Conservation (phyloP, 2,888 invertebrate genomes). For the Archips crataeganus region DNA sequence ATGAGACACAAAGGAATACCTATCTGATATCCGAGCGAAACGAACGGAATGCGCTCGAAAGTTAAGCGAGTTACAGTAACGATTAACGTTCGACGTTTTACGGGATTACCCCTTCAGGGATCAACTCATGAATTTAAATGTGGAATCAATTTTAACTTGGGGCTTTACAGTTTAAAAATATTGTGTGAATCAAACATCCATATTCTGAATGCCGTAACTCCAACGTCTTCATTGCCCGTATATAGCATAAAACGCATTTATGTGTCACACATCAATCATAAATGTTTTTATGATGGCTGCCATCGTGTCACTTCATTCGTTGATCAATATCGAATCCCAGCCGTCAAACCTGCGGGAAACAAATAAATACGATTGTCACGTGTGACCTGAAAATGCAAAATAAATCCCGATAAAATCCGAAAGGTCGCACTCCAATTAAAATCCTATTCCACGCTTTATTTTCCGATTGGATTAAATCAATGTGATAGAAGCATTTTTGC, state of each 20-base stretch:
- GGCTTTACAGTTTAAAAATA: not conserved
- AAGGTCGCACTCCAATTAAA: constrained; percentile 12
- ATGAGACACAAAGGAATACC: constrained; percentile 14
- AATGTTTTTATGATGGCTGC: constrained; percentile 35
- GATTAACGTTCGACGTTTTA: constrained; percentile 38
- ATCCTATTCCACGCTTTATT: constrained; percentile 11
- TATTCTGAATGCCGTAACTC: constrained; percentile 2
- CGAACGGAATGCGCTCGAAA: constrained; percentile 32
- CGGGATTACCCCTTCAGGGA: constrained; percentile 34
- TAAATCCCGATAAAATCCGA: constrained; percentile 16
- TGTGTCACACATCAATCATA: constrained; percentile 34
- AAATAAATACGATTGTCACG: constrained; percentile 28
- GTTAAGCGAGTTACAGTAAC: constrained; percentile 34
- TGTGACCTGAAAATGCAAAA: constrained; percentile 20
- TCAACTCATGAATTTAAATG: constrained; percentile 37
- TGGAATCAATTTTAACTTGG: constrained; percentile 23
- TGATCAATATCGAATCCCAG: constrained; percentile 34
- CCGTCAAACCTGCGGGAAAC: constrained; percentile 26
- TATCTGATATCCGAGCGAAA: constrained; percentile 17
- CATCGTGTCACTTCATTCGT: constrained; percentile 29
- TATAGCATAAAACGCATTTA: constrained; percentile 18
- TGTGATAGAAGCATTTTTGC: constrained; percentile 7
- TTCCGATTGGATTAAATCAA: constrained; percentile 21
- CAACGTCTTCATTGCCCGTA: constrained; percentile 16
- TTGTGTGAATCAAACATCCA: not conserved